Evolutionary conservation across 1,140 invertebrate species (phyloP), one percentile per base, ranked within the genome.

Genomic region (Samia ricini): DNA sequence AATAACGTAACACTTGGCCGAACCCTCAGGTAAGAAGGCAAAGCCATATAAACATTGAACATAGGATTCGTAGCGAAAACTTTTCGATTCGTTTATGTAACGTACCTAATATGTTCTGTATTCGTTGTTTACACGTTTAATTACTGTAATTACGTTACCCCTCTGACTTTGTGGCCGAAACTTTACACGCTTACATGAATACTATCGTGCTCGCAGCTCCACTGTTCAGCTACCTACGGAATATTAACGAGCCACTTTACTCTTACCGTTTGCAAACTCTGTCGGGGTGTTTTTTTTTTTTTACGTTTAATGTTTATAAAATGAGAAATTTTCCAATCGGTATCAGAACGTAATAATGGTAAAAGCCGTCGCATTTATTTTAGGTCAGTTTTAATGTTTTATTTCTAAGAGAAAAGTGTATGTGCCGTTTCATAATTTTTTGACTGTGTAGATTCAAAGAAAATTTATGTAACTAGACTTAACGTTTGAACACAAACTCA

Each of bases 161-260:
- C 33, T 42, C 33, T 42, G 10, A 42, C 33, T 20, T 64, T 19
- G 42, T 56, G 61, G 63, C 65, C 63, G 36, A 12, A 59, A 63
- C 26, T 60, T 57, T 58, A 59, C 50, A 55, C 59, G 57, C 63
- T 61, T 66, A 66, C 65, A 71, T 71, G 68, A 74, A 68, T 74
- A 66, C 60, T 71, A 68, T 68, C 64, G 56, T 48, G 56, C 52
- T 64, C n/a, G n/a, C n/a, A n/a, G n/a, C n/a, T n/a, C n/a, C n/a
- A n/a, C n/a, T n/a, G n/a, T n/a, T n/a, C 48, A 63, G 68, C 33
- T 42, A 42, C 68, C 54, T 64, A 55, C 52, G 66, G 66, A 74
- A 74, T 74, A 74, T 74, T 70, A 74, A 74, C 72, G 72, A 74
- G 59, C 63, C 64, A 68, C 68, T 71, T n/a, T 74, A 66, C 58